A percentile compares a stretch with the other conserved stretches of the same genome.
Conservation (phyloP, 2,888 invertebrate species). For the Hybos culiciformis region DNA sequence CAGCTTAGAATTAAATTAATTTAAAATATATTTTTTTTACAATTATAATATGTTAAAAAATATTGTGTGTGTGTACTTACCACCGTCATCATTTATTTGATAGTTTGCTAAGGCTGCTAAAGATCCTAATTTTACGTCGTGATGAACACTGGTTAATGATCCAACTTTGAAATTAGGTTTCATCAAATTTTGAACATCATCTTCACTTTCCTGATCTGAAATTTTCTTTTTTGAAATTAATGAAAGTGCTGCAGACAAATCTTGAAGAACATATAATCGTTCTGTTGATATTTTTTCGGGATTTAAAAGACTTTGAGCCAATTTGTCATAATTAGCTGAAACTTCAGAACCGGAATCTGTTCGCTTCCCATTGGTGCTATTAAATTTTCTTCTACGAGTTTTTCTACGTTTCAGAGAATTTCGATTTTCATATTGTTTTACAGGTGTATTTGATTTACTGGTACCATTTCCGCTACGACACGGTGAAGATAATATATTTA, state of each 20-base stretch:
- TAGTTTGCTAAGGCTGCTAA: slow-evolving; percentile 34
- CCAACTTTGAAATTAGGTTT: slow-evolving; percentile 55
- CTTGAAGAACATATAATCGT: slow-evolving; percentile 42
- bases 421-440: slow-evolving; percentile 31
- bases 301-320: slow-evolving; percentile 46
- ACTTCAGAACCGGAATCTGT: slow-evolving; percentile 47
- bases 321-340: slow-evolving; percentile 15
- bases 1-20: slow-evolving; percentile 27
- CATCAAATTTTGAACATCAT: slow-evolving; percentile 39
- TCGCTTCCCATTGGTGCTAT: slow-evolving; percentile 18
- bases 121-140: slow-evolving; percentile 30
- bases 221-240: slow-evolving; percentile 32
- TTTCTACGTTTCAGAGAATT: slow-evolving; percentile 32
- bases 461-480: slow-evolving; percentile 21
- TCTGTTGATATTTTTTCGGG: slow-evolving; percentile 40
- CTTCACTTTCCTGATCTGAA: slow-evolving; percentile 55
- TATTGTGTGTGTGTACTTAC: slow-evolving; percentile 16
- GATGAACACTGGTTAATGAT: slow-evolving; percentile 33
- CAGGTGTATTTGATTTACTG: slow-evolving; percentile 16
- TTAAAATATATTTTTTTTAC: neutral
- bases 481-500: slow-evolving; percentile 53
- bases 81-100: slow-evolving; percentile 29
- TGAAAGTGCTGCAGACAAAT: slow-evolving; percentile 43
- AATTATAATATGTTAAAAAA: neutral
- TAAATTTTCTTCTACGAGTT: slow-evolving; percentile 29